Base-by-base conservation (phyloP, 2,797 vertebrate species). In the Loris lydekkerianus region DNA sequence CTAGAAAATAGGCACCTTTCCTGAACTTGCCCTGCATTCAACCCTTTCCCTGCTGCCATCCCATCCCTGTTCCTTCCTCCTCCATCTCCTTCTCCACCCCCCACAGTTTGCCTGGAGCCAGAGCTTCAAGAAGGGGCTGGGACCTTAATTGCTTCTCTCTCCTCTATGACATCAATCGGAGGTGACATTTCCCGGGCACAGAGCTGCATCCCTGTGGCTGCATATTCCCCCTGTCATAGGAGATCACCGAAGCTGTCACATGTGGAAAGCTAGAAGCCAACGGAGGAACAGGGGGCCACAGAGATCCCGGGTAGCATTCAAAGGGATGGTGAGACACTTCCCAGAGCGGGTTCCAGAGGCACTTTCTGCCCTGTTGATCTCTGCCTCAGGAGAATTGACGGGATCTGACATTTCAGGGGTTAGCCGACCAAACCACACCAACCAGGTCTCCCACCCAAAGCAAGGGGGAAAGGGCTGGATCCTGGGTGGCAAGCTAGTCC, bases 111-210 rank as follows among this genome's bases (percentile, higher is more conserved):
- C 98, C 98, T 93, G 97, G 87, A 98, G 98, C 98, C 95, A 80
- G 93, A 97, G 92, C 96, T 96, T 86, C 87, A 88, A 95, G 95
- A 97, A 97, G 97, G 97, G 91, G 97, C 97, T 95, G 96, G 96
- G 98, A 98, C 99, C 98, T 99, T 99, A 99, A 99, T 99, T 99
- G 99, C 99, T 99, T 98, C 98, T 99, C 98, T 98, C 97, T 97
- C 97, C 97, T 97, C 97, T 93, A 9, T 99, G 99, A 99, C 83
- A 97, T 97, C 98, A 97, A 99, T 98, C 17, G 95, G 97, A 98
- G 98, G 94, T 99, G 99, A 99, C 99, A 99, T 99, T 97, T 98
- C 97, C 98, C 97, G 98, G 98, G 98, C 98, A 98, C 78, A 70
- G 98, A 98, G 98, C 98, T 98, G 98, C 98, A 97, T 98, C 99